Conservation (phyloP, 1,140 invertebrate genomes). For the Pseudomyrmex dendroicus region DNA sequence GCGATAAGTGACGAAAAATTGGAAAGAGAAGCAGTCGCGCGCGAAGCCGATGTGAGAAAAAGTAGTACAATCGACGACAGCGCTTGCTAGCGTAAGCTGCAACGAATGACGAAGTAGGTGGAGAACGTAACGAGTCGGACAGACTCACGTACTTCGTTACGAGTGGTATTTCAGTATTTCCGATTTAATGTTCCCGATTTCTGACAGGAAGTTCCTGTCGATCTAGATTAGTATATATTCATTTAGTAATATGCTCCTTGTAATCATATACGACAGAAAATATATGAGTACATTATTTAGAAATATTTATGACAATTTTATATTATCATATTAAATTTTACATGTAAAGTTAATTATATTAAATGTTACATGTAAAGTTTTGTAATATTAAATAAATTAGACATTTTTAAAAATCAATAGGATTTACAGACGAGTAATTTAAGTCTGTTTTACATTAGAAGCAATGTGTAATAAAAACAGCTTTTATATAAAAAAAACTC, state of each 20-base stretch:
- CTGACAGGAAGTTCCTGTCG: slow-evolving; percentile 13
- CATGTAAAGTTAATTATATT: too few relatives aligned
- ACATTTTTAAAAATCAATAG: too few relatives aligned
- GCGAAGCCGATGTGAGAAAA: slow-evolving; percentile 25
- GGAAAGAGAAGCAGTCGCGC: slow-evolving; percentile 32
- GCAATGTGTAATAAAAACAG: neutral
- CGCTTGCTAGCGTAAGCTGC: neutral
- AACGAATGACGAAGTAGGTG: slow-evolving; percentile 33
- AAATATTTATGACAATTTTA: neutral
- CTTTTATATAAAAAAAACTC: neutral
- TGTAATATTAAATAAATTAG: slow-evolving; percentile 5
- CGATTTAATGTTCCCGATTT: slow-evolving; percentile 26
- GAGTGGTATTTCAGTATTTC: slow-evolving; percentile 46
- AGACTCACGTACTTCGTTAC: slow-evolving; percentile 31
- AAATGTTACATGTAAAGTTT: neutral
- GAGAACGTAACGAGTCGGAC: slow-evolving; percentile 36
- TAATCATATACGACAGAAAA: too few relatives aligned
- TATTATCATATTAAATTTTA: neutral
- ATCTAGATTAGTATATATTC: slow-evolving; percentile 23
- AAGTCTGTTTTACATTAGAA: neutral
- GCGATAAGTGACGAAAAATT: neutral
- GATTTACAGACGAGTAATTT: neutral
- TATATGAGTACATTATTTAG: neutral
- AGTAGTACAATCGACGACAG: slow-evolving; percentile 31
- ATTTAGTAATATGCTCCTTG: too few relatives aligned